Percentiles rank a stretch among this genome's conserved stretches.
These are phyloP conservation scores for Pammene aurita DNA, from an alignment of 2,888 invertebrate genomes.

Conservation along the genomic window DNA sequence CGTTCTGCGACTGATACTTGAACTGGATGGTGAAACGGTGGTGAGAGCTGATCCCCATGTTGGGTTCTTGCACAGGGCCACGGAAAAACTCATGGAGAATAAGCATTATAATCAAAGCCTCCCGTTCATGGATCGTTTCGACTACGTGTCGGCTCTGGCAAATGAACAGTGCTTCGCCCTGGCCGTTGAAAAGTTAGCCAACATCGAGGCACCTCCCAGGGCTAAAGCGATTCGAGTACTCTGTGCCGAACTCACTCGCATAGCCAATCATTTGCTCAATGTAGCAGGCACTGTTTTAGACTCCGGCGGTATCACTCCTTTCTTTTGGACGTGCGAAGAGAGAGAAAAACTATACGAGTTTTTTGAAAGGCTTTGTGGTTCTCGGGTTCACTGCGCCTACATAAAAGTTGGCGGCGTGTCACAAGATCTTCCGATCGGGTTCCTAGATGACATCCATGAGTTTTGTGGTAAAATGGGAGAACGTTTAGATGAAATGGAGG, in stretches of 20 bases:
- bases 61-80: constrained; percentile 93
- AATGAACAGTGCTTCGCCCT: constrained; percentile 91
- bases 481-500: constrained; percentile 93
- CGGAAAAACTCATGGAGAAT: constrained; percentile 94
- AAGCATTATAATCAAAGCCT: constrained; percentile 93
- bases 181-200: constrained; percentile 92
- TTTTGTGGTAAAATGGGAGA: constrained; percentile 86
- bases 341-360: constrained; percentile 93
- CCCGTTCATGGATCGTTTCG: constrained; percentile 94
- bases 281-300: constrained; percentile 90
- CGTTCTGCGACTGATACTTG: constrained; percentile 90
- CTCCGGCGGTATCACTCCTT: constrained; percentile 93
- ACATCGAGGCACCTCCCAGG: constrained; percentile 89
- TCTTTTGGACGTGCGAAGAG: constrained; percentile 96
- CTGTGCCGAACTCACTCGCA: constrained; percentile 89
- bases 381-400: constrained; percentile 92
- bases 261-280: constrained; percentile 92
- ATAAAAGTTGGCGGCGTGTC: constrained; percentile 92
- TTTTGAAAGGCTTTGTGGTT: constrained; percentile 92
- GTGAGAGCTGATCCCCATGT: constrained; percentile 92
- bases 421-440: constrained; percentile 83
- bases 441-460: constrained; percentile 90
- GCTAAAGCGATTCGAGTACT: constrained; percentile 92
- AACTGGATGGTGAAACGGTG: constrained; percentile 92
- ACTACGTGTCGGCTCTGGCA: constrained; percentile 93